Percentiles rank a stretch among this genome's conserved stretches.
These are phyloP conservation scores for Liopterus haemorrhoidalis DNA, from an alignment of 2,888 invertebrate species.

Conservation along the genomic window DNA sequence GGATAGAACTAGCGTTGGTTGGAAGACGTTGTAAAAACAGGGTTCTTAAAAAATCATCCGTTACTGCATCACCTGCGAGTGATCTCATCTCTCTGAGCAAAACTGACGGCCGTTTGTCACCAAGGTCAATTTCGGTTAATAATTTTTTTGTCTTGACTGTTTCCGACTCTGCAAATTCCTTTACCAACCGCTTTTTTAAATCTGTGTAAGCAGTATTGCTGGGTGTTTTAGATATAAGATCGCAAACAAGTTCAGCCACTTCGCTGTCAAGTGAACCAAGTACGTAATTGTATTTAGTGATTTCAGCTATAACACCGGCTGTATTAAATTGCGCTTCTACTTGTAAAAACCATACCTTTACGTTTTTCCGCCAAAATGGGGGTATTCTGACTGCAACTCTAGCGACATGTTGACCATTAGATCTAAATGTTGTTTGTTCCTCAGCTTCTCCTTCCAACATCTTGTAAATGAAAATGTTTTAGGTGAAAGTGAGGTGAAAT, in stretches of 20 bases:
- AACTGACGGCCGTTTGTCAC: conserved; percentile 33
- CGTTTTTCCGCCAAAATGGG: conserved; percentile 28
- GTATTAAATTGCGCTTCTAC: conserved; percentile 31
- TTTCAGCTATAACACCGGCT: conserved; percentile 26
- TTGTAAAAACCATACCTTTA: conserved; percentile 33
- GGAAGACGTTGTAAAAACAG: conserved; percentile 32
- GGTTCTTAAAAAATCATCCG: conserved; percentile 28
- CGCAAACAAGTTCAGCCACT: conserved; percentile 30
- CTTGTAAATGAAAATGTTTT: too few relatives aligned
- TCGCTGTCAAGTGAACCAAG: conserved; percentile 33
- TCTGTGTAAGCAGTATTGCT: conserved; percentile 22
- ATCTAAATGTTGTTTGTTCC: too few relatives aligned
- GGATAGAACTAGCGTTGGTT: conserved; percentile 24
- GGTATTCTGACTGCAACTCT: conserved; percentile 21
- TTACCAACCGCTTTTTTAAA: conserved; percentile 29
- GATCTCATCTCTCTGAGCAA: conserved; percentile 31
- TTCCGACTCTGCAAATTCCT: conserved; percentile 30
- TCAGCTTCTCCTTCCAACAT: too few relatives aligned
- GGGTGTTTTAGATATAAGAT: conserved; percentile 29
- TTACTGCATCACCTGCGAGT: conserved; percentile 28
- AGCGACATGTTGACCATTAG: background rate
- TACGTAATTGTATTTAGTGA: conserved; percentile 31
- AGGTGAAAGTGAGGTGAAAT: too few relatives aligned
- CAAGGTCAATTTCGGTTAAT: conserved; percentile 29
- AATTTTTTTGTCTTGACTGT: conserved; percentile 28